Base-by-base conservation (phyloP, 2,888 invertebrate genomes). In the Papilio protenor region DNA sequence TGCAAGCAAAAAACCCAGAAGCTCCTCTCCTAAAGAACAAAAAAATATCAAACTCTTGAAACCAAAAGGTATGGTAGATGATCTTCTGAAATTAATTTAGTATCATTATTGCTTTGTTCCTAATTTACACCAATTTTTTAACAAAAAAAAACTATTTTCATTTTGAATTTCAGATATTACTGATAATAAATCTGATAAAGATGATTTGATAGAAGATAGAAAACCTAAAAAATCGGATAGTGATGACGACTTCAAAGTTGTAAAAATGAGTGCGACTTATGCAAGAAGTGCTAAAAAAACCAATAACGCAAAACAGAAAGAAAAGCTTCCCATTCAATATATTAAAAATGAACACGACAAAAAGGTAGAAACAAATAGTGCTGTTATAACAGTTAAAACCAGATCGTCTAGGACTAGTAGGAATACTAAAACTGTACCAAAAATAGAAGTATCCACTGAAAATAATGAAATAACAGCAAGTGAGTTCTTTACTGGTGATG, bases 201-300 rank as follows among this genome's bases (percentile, higher is more conserved):
- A 96, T 86, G 94, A 94, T 85, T 87, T 92, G 77, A 92, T 93
- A 82, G 91, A 91, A 77, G 85, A 86, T 73, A 72, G 85, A 2
- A 89, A 86, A 73, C 80, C 76, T 14, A 83, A 73, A 14, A 84
- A 84, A 75, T 85, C 86, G n/a, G 89, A 86, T 1, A 93, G 93
- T 78, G 93, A 91, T 75, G 91, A 91, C 52, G 92, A 94, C 64
- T 93, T 92, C 78, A 92, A 93, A 84, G 88, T 91, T 1, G 82
- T 80, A 1, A 93, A 91, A 84, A 86, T 89, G 66, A 92, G 86
- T 77, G 40, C 40, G n/a, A 11, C 10, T 16, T 1, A 16, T 33
- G 1, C 16, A 27, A 64, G 14, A 33, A 64, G n/a, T 23, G n/a
- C 33, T 64, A 64, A 64, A 2, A 64, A 64, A 64, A 1, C 40